Evolutionary conservation across 2,113 vertebrate genomes (phyloP), one percentile per base, ranked within the genome.

Genomic region (Pao palembangensis): DNA sequence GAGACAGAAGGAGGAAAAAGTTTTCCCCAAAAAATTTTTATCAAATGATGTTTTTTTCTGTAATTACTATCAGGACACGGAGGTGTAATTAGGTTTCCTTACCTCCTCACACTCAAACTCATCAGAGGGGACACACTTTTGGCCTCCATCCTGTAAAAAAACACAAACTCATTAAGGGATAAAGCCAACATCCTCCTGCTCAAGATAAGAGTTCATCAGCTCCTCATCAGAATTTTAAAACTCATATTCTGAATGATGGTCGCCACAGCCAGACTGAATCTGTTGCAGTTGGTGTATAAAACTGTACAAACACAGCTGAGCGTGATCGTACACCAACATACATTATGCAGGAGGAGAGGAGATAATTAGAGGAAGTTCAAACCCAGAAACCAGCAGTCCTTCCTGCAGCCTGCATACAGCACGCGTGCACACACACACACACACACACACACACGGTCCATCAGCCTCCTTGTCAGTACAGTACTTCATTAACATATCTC

Each of bases 31-130:
- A 31, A 31, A 31, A 3, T 38, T 38, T 48, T 48, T 48, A 2
- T 8, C 6, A 48, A 18, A 48, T n/a, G 5, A 17, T 51, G 46
- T 8, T 18, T n/a, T n/a, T 48, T 1, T 48, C 46, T n/a, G n/a
- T 48, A 48, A 48, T 8, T 48, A 48, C 16, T 48, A 21, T 16
- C 20, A 51, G 20, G 5, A 19, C 21, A 42, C 14, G 25, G 10
- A 51, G 8, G 23, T 23, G 28, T 51, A 12, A 49, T 58, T n/a
- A 52, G 4, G 43, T 51, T 8, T 52, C 8, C 85, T 85, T 73
- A 87, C 85, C 83, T 87, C 77, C 20, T 87, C 85, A 10, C 85
- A 87, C 79, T 83, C 80, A 4, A 76, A 84, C 10, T 84, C 85
- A 1, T 85, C 81, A 0, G 85, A 81, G 47, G 83, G 44, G 58